Base-by-base conservation (phyloP, 2,888 invertebrate species). In the Ichneumon xanthorius region DNA sequence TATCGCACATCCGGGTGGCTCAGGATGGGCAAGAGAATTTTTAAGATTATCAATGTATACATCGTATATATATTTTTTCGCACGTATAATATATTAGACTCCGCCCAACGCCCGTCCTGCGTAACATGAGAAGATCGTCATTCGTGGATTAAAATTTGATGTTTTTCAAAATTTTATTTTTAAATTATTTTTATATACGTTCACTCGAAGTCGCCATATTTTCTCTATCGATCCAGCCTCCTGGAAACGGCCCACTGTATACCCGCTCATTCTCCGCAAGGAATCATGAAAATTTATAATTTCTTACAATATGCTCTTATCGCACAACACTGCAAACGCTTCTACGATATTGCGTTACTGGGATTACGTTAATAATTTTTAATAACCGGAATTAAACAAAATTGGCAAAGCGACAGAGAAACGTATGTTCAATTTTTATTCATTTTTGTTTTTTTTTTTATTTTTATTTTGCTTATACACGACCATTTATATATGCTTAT, bases 1-100 rank as follows among this genome's bases (percentile, higher is more conserved):
- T 84, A 65, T 76, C 80, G 82, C 79, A 75, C 63, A 80, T 72
- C 72, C 88, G 88, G 82, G 88, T 86, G 88, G 88, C 88, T 88
- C 88, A 87, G 85, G 85, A 87, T 84, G 76, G 84, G 68, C 80
- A 58, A 68, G 80, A 82, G 70, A 76, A 19, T 84, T 55, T 55
- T 40, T 63, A 79, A 48, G 50, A 61, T 71, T 79, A 22, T 65
- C 65, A 50, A 33, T 72, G 16, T 53, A 37, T 45, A 58, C 30
- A 63, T 61, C 45, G 33, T 71, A 71, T 50, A 14, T 77, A 77
- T 78, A 67, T 65, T 22, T 30, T 40, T 70, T 7, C 58, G 58
- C 67, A 75, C 72, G 67, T 73, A 63, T 45, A 79, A 58, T 40
- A 58, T 33, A 63, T 77, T 45, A 78, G 45, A 58, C 71, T 78